Percentiles rank a stretch among this genome's conserved stretches.
phyloP scores from a whole-genome alignment of 2,797 vertebrate species.

The Perodicticus potto region DNA sequence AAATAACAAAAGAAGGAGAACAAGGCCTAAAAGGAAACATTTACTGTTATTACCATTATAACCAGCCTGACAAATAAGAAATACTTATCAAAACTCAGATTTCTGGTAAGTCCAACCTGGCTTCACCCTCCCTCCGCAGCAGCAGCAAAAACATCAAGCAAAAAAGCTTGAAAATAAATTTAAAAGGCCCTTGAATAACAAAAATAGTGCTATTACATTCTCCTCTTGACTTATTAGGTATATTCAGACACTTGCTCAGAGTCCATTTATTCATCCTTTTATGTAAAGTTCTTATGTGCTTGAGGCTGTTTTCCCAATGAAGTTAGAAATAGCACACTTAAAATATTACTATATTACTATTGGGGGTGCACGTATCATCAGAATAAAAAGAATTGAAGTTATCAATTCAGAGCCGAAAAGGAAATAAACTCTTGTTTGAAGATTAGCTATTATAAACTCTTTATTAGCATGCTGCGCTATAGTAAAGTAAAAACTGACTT shows the following conservation, averaged over 20 bases:
- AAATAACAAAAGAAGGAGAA: conserved; percentile 1
- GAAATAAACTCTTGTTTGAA: background rate
- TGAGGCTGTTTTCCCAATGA: conserved; percentile 16
- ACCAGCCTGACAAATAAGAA: background rate
- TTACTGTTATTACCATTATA: background rate
- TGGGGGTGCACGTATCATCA: background rate
- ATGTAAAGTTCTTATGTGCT: background rate
- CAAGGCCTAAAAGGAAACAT: background rate
- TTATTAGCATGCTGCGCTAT: background rate
- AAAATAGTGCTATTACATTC: background rate
- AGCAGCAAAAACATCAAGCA: background rate
- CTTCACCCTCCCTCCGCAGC: background rate
- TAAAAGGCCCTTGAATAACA: background rate
- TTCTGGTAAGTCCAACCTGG: background rate
- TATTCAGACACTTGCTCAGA: background rate
- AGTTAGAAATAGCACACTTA: background rate
- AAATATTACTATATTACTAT: background rate
- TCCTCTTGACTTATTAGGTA: background rate
- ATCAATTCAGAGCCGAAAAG: background rate
- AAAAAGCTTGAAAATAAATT: background rate
- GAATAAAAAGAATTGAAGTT: conserved; percentile 8
- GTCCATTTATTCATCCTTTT: background rate
- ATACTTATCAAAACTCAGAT: background rate
- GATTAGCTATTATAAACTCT: background rate
- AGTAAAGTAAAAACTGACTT: conserved; percentile 35